These are phyloP conservation scores for Drosophila orena DNA, from an alignment of 1,140 invertebrate species.

Conservation along the genomic window DNA sequence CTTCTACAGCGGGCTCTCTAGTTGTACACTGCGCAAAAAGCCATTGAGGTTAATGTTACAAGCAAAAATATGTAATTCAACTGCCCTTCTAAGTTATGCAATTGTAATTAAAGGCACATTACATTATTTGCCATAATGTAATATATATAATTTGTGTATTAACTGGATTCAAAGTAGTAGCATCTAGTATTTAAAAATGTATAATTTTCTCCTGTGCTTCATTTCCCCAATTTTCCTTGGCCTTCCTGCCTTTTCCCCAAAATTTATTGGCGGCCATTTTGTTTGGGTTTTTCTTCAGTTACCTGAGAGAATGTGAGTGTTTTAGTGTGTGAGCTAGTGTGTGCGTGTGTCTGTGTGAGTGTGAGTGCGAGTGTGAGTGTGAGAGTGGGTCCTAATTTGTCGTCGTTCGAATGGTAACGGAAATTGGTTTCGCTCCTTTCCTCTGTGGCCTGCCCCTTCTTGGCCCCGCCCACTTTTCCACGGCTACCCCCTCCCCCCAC, in stretches of 20 bases:
- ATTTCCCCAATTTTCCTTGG: conserved; percentile 10
- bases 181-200: background rate
- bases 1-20: conserved; percentile 19
- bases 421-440: conserved; percentile 63
- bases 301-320: conserved; percentile 19
- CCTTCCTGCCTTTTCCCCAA: background rate
- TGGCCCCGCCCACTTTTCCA: background rate
- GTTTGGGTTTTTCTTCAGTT: conserved; percentile 48
- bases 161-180: too few relatives aligned
- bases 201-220: conserved; percentile 7
- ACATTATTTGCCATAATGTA: too few relatives aligned
- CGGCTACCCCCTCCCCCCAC: background rate
- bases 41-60: too few relatives aligned
- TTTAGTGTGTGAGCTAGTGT: conserved; percentile 31
- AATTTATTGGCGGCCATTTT: conserved; percentile 81
- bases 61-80: background rate
- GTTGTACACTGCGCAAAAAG: background rate
- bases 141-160: too few relatives aligned
- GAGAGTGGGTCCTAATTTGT: conserved; percentile 70
- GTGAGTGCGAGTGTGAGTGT: conserved; percentile 34
- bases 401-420: conserved; percentile 67
- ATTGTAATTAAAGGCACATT: too few relatives aligned
- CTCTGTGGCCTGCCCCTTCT: background rate
- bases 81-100: background rate
- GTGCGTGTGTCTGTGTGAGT: conserved; percentile 25